Percentiles rank a stretch among this genome's conserved stretches.
phyloP scores from a whole-genome alignment of 2,113 vertebrate genomes.

The Psephotus haematonotus region DNA sequence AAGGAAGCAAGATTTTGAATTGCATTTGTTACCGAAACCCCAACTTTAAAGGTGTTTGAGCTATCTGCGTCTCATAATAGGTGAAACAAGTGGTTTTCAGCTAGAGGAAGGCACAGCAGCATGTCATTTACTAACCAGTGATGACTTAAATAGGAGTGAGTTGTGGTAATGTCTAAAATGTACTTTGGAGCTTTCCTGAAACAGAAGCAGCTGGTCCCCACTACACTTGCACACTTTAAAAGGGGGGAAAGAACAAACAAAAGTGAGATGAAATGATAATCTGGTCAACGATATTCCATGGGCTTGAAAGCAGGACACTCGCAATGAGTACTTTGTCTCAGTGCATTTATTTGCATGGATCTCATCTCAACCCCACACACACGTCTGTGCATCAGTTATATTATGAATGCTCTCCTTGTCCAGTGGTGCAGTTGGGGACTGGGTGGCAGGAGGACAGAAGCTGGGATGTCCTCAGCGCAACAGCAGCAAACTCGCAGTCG shows the following conservation, averaged over 20 bases:
- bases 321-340: neutral
- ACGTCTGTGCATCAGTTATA: accelerated
- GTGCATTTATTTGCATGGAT: neutral
- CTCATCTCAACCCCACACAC: accelerated
- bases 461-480: neutral
- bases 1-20: neutral
- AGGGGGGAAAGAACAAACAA: neutral
- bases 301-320: neutral
- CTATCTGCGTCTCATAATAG: too few relatives aligned
- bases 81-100: neutral
- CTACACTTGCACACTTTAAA: neutral
- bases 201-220: neutral
- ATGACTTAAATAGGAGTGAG: neutral
- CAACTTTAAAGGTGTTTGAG: neutral
- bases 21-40: neutral
- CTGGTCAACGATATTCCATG: neutral
- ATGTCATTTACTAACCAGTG: neutral
- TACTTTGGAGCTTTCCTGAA: neutral
- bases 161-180: neutral
- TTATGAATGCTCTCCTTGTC: neutral
- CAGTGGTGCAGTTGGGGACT: accelerated
- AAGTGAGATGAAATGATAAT: neutral
- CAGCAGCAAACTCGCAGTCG: neutral
- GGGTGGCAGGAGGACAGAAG: neutral
- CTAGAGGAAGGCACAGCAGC: neutral